A percentile compares a stretch with the other conserved stretches of the same genome.
Conservation (phyloP, 2,888 invertebrate genomes). For the Philaethria dido region DNA sequence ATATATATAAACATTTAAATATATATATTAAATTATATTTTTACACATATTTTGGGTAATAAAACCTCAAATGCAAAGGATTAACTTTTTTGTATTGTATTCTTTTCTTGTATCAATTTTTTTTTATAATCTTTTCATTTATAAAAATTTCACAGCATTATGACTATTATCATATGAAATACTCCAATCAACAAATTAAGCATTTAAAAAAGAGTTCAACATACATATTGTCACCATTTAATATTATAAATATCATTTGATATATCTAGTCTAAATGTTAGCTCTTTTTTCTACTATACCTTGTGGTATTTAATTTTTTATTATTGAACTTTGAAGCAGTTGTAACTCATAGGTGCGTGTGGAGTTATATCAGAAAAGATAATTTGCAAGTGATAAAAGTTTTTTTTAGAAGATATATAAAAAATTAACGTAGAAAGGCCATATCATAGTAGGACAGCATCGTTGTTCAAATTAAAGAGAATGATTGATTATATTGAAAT, state of each 20-base stretch:
- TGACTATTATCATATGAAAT: neutral
- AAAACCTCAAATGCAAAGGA: too few relatives aligned
- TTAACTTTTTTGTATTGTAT: too few relatives aligned
- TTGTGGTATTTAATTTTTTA: conserved; percentile 2
- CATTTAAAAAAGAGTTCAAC: neutral
- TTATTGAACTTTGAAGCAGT: conserved; percentile 10
- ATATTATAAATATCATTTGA: neutral
- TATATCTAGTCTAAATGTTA: conserved; percentile 14
- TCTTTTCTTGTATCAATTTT: too few relatives aligned
- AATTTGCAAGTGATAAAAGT: neutral
- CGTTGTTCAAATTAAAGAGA: too few relatives aligned
- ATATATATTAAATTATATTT: too few relatives aligned
- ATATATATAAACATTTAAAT: too few relatives aligned
- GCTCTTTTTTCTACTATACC: neutral
- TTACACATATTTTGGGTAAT: too few relatives aligned
- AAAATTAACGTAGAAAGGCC: too few relatives aligned
- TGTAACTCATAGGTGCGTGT: conserved; percentile 23
- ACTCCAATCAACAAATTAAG: neutral
- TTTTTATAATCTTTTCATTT: too few relatives aligned
- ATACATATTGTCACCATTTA: neutral
- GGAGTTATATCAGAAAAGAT: conserved; percentile 20
- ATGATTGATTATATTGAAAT: too few relatives aligned
- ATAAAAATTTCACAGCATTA: neutral
- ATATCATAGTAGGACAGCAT: too few relatives aligned
- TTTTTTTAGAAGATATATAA: neutral